Percentiles rank a stretch among this genome's conserved stretches.
phyloP scores from a whole-genome alignment of 2,113 vertebrate species.

The Ginglymostoma cirratum region DNA sequence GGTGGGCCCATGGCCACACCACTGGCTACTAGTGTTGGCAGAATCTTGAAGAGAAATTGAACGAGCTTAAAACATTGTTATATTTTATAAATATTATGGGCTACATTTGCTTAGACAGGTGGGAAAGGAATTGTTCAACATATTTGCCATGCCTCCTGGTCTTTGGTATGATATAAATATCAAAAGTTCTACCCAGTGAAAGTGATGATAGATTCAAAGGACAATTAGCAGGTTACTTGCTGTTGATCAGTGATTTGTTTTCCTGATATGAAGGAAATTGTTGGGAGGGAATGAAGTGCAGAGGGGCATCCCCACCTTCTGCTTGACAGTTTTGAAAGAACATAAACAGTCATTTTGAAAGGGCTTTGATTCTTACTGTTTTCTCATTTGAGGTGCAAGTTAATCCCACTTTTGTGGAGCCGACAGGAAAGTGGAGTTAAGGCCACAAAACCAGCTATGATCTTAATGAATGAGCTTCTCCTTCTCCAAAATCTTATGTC shows the following conservation, averaged over 20 bases:
- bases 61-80: conserved; percentile 10
- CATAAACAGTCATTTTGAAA: neutral
- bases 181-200: conserved; percentile 9
- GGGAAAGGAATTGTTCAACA: conserved; percentile 33
- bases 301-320: neutral
- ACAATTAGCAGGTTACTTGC: neutral
- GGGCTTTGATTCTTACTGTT: neutral
- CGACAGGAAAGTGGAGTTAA: no score
- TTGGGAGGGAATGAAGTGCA: neutral
- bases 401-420: no score
- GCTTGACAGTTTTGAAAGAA: neutral
- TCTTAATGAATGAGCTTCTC: no score
- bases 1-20: neutral
- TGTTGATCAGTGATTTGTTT: neutral
- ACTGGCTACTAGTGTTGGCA: conserved; percentile 33
- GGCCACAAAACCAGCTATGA: no score
- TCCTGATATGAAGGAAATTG: neutral
- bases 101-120: conserved; percentile 32
- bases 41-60: neutral
- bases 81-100: conserved; percentile 31
- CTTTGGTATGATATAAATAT: neutral
- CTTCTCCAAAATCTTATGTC: no score
- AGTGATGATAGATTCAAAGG: neutral
- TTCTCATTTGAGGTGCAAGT: no score
- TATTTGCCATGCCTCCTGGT: conserved; percentile 21